Conservation (phyloP, 2,797 vertebrate genomes). For the Lacerta bilineata region DNA sequence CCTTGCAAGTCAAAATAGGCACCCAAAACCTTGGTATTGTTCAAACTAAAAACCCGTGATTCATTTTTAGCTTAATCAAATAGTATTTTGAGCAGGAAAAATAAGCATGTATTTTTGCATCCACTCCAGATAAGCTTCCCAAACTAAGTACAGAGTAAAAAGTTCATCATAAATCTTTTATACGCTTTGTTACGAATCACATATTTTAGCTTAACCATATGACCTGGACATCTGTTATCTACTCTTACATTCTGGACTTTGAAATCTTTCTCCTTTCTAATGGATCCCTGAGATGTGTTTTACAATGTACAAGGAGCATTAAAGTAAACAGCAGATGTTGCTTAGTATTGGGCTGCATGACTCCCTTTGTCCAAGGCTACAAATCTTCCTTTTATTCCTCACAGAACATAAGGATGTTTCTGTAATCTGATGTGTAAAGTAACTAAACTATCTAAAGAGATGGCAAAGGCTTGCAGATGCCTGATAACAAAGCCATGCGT, state of each 20-base stretch:
- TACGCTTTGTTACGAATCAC: constrained; percentile 63
- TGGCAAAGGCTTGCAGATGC: not conserved
- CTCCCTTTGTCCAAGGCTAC: constrained; percentile 60
- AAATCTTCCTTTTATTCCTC: constrained; percentile 72
- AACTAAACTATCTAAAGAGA: constrained; percentile 38
- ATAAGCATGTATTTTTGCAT: constrained; percentile 39
- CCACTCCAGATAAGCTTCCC: constrained; percentile 15
- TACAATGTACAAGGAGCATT: constrained; percentile 53
- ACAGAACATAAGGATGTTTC: constrained; percentile 66
- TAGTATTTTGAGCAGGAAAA: not conserved
- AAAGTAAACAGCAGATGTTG: constrained; percentile 67
- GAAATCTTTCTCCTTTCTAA: constrained; percentile 56
- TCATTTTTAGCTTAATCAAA: constrained; percentile 18
- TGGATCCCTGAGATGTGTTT: constrained; percentile 56
- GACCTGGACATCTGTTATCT: constrained; percentile 78
- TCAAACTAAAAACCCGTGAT: constrained; percentile 21
- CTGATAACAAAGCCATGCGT: constrained; percentile 43
- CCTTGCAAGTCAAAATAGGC: not conserved
- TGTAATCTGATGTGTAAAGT: constrained; percentile 56
- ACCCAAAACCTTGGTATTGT: not conserved
- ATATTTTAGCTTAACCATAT: constrained; percentile 69
- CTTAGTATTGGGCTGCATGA: constrained; percentile 34
- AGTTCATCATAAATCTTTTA: constrained; percentile 56
- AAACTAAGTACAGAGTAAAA: constrained; percentile 48
- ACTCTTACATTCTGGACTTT: constrained; percentile 57